Percentiles rank a stretch among this genome's conserved stretches.
Evolutionary conservation across 2,888 invertebrate genomes (phyloP).

Genomic region (Parnassius orleans): DNA sequence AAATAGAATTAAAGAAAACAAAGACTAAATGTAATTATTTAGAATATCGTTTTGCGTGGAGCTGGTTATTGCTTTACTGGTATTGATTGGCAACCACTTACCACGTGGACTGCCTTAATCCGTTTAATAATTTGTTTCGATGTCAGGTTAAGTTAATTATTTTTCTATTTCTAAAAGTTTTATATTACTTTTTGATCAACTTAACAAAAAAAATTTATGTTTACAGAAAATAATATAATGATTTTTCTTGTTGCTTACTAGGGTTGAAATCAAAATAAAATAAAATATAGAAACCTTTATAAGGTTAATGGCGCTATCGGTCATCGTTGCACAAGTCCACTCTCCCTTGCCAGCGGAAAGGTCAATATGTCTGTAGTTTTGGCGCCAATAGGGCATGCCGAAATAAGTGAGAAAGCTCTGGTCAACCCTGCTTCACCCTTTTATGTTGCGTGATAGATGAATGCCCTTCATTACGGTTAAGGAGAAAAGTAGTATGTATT

Average conservation of each 20-base stretch:
- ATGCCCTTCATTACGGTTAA: constrained; percentile 50
- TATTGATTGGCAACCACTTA: too few species aligned
- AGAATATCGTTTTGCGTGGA: too few species aligned
- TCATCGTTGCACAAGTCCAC: constrained; percentile 56
- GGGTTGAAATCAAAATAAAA: not conserved
- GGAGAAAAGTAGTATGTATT: constrained; percentile 43
- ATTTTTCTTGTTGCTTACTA: not conserved
- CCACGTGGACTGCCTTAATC: too few species aligned
- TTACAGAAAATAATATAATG: too few species aligned
- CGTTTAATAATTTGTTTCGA: too few species aligned
- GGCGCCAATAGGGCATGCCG: constrained; percentile 62
- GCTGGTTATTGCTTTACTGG: too few species aligned
- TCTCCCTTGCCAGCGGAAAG: constrained; percentile 51
- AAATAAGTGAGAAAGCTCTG: constrained; percentile 71
- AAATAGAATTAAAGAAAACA: too few species aligned
- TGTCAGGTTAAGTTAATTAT: too few species aligned
- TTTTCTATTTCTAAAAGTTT: too few species aligned
- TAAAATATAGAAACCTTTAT: constrained; percentile 13
- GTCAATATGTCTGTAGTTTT: constrained; percentile 56
- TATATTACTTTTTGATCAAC: too few species aligned
- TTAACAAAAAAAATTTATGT: too few species aligned
- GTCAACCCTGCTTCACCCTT: constrained; percentile 71
- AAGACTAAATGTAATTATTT: too few species aligned
- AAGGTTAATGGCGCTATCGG: constrained; percentile 51
- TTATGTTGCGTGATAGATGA: constrained; percentile 73